Evolutionary conservation across 2,797 vertebrate species (phyloP).

Genomic region (Loris lydekkerianus): DNA sequence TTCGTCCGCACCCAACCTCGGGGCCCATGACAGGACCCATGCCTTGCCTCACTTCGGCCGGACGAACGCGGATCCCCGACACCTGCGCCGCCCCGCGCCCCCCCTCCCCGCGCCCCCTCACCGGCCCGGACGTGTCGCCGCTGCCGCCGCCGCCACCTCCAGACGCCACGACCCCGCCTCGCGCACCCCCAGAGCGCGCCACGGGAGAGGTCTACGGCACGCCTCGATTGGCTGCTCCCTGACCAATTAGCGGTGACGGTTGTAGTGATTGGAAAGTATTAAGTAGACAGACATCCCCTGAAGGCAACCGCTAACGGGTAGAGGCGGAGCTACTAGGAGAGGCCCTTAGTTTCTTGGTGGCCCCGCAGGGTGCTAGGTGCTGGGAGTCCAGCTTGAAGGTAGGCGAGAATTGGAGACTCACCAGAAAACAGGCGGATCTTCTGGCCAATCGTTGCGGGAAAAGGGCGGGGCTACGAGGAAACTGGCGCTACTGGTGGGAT

Average conservation of each 20-base stretch:
- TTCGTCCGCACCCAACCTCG: neutral
- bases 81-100: conserved; percentile 19
- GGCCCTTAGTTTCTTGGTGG: neutral
- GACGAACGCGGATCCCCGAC: neutral
- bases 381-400: neutral
- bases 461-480: neutral
- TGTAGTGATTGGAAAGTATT: neutral
- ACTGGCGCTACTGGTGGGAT: neutral
- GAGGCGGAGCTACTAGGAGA: conserved; percentile 43
- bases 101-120: conserved; percentile 48
- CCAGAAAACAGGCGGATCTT: conserved; percentile 15
- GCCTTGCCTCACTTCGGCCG: neutral
- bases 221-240: conserved; percentile 39
- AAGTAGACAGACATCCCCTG: neutral
- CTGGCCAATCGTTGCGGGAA: neutral
- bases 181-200: conserved; percentile 51
- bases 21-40: neutral
- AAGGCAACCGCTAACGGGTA: neutral
- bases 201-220: conserved; percentile 57
- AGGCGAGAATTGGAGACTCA: conserved; percentile 10
- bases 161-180: conserved; percentile 73
- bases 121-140: conserved; percentile 71
- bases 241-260: neutral
- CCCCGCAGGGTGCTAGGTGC: neutral
- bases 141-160: conserved; percentile 7